Percentiles rank a stretch among this genome's conserved stretches.
phyloP scores from a whole-genome alignment of 1,140 invertebrate genomes.

The Trichoplusia ni region DNA sequence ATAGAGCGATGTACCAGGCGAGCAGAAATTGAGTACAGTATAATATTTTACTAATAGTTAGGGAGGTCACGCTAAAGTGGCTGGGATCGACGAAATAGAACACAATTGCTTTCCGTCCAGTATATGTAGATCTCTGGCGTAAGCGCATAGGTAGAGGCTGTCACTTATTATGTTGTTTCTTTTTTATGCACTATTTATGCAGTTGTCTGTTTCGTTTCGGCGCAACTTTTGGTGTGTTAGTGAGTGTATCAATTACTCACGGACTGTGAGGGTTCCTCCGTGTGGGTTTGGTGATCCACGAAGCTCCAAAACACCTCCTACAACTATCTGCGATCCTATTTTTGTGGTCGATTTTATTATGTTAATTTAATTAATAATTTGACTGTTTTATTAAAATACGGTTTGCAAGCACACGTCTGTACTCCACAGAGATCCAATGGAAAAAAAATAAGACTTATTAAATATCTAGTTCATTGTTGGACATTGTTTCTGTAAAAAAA shows the following conservation, averaged over 20 bases:
- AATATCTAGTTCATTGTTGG: no score
- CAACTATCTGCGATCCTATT: background rate
- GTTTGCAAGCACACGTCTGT: background rate
- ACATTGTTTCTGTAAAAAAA: no score
- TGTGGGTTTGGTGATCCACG: background rate
- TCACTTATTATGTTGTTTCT: background rate
- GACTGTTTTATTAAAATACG: background rate
- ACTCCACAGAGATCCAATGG: background rate
- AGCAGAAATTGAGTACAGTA: no score
- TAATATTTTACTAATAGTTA: no score
- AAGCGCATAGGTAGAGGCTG: no score
- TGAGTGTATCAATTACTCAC: background rate
- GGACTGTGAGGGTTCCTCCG: constrained; percentile 1
- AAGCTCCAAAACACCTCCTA: background rate
- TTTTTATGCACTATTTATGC: background rate
- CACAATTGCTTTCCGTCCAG: no score
- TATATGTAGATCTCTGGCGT: no score
- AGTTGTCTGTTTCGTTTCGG: background rate
- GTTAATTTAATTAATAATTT: background rate
- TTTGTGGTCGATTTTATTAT: background rate
- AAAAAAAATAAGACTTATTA: no score
- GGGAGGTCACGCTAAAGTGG: no score
- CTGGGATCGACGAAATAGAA: no score
- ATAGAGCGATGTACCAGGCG: no score
- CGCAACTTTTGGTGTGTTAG: background rate